phyloP scores from a whole-genome alignment of 1,140 invertebrate species.

The Cotesia vestalis region DNA sequence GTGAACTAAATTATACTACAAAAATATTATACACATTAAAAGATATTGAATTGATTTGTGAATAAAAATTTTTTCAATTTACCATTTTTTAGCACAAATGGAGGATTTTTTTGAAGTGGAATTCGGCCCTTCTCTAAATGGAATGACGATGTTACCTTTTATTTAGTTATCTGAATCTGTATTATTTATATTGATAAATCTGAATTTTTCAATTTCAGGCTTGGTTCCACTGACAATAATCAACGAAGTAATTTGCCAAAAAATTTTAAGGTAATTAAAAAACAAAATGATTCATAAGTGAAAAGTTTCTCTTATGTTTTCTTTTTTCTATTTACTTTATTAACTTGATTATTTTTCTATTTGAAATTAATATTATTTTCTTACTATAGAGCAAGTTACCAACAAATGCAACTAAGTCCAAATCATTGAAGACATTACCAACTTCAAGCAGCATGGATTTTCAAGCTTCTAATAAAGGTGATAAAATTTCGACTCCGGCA shows the following conservation, averaged over 20 bases:
- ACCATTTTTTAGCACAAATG: too few species aligned
- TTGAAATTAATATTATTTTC: neutral
- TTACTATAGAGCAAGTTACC: constrained; percentile 3
- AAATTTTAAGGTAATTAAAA: constrained; percentile 17
- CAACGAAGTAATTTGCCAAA: constrained; percentile 6
- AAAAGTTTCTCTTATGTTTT: neutral
- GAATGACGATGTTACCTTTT: neutral
- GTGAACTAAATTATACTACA: too few species aligned
- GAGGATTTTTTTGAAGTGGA: too few species aligned
- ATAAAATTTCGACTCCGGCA: neutral
- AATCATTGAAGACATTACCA: neutral
- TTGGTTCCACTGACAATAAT: neutral
- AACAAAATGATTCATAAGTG: neutral
- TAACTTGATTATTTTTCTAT: neutral
- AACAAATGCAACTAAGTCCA: neutral
- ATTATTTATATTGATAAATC: neutral
- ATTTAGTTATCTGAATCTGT: neutral
- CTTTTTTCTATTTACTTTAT: neutral
- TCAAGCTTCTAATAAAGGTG: neutral
- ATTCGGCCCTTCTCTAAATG: too few species aligned
- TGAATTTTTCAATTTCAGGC: neutral
- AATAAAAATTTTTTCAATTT: too few species aligned
- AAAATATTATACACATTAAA: too few species aligned
- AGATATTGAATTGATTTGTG: too few species aligned
- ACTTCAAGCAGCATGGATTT: neutral